Evolutionary conservation across 2,113 vertebrate species (phyloP).

Genomic region (Rhea pennata): DNA sequence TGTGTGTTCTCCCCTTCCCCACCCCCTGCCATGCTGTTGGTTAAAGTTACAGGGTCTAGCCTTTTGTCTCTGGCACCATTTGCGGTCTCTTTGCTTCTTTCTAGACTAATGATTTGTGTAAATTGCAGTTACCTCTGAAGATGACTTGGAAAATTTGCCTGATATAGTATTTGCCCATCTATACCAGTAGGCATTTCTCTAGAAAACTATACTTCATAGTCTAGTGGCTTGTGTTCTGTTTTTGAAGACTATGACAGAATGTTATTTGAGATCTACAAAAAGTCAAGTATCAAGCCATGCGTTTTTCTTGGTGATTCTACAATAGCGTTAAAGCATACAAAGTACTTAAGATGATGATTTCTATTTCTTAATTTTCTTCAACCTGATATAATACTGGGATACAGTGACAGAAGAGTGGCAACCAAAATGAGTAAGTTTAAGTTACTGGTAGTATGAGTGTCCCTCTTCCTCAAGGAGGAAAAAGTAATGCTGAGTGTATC

Average conservation of each 20-base stretch:
- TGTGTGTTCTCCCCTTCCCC: too few relatives aligned
- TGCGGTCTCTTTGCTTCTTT: background rate
- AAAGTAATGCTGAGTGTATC: background rate
- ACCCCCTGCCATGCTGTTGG: too few relatives aligned
- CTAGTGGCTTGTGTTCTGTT: background rate
- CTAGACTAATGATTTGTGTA: background rate
- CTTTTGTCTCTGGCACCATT: background rate
- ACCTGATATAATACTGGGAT: background rate
- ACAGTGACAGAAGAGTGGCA: background rate
- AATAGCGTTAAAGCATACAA: background rate
- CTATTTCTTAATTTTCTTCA: background rate
- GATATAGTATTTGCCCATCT: background rate
- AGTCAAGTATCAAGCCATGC: background rate
- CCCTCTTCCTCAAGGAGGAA: background rate
- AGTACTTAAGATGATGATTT: background rate
- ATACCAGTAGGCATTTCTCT: background rate
- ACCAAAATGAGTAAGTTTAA: background rate
- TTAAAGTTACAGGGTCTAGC: background rate
- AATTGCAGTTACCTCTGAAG: background rate
- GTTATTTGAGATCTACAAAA: background rate
- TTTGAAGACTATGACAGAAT: background rate
- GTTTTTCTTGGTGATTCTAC: background rate
- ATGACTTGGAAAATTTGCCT: background rate
- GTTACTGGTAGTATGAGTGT: background rate
- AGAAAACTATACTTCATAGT: fast-evolving